These are phyloP conservation scores for Drosophila pachea DNA, from an alignment of 1,140 invertebrate genomes.

Conservation along the genomic window DNA sequence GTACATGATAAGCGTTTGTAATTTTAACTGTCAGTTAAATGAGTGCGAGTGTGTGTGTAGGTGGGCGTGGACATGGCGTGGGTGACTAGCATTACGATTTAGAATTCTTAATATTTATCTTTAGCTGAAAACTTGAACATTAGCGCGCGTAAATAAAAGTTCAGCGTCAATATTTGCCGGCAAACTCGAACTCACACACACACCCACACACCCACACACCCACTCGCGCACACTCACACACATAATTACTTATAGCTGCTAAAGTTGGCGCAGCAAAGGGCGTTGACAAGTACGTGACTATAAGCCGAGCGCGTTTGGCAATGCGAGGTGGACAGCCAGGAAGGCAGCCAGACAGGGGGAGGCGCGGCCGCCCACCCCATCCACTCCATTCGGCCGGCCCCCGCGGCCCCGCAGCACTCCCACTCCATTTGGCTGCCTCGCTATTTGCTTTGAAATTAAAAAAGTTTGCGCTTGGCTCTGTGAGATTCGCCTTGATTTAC, in stretches of 20 bases:
- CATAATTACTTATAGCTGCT: conserved; percentile 58
- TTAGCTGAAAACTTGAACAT: conserved; percentile 73
- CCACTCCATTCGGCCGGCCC: conserved; percentile 27
- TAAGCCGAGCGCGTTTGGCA: conserved; percentile 63
- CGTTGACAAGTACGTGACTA: conserved; percentile 73
- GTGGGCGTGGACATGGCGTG: not conserved
- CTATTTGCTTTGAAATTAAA: conserved; percentile 77
- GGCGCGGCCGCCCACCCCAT: not conserved
- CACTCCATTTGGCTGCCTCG: conserved; percentile 9
- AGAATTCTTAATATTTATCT: conserved; percentile 76
- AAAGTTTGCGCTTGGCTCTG: conserved; percentile 67
- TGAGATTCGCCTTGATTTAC: conserved; percentile 74
- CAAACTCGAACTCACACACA: conserved; percentile 16
- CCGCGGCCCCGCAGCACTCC: conserved; percentile 1
- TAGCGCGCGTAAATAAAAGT: conserved; percentile 76
- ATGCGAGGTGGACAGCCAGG: conserved; percentile 36
- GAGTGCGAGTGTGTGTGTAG: conserved; percentile 45
- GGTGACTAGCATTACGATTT: conserved; percentile 49
- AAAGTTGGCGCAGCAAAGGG: conserved; percentile 31
- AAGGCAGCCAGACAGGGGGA: not conserved
- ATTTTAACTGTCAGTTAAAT: conserved; percentile 78
- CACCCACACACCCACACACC: not conserved
- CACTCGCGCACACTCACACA: conserved; percentile 21
- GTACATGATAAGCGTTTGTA: conserved; percentile 78
- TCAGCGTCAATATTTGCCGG: conserved; percentile 69